Evolutionary conservation across 2,113 vertebrate genomes (phyloP), one percentile per base, ranked within the genome.

Genomic region (Mobula hypostoma): DNA sequence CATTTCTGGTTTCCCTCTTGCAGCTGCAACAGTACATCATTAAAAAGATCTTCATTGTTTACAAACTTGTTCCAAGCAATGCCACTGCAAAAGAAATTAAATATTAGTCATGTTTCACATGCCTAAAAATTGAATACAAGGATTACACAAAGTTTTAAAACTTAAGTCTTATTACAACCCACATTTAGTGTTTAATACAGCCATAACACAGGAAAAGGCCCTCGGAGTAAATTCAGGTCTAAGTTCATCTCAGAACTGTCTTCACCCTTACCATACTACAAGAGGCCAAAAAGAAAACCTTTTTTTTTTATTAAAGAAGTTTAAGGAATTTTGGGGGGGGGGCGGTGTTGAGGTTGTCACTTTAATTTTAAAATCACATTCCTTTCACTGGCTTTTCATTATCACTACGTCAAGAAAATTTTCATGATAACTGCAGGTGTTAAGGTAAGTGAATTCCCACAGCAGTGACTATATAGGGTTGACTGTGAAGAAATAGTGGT

Each of bases 41-140:
- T 97, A 56, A 99, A 96, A 94, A 96, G 94, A 92, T 99, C 97
- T 66, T 96, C 96, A 0, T 96, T 97, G 94, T 98, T 98, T 94
- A 99, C 96, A 96, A 99, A 99, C 94, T 99, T 98, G 94, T 97
- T 98, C 99, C 99, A 99, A 95, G 97, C 96, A 77, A 97, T 97
- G 6, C 98, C 98, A 95, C 99, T 99, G 29, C 36, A 56, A 32
- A 61, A 79, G 48, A 94, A 94, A 87, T 72, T 36, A 92, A 56
- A 56, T 56, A 90, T 90, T 66, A 63, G 83, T 87, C 80, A 90
- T n/a, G 9, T n/a, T 74, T 14, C 76, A 48, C 40, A 70, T n/a
- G 29, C 40, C 6, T 21, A 90, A 17, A 17, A 90, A 68, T 15
- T 90, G 17, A 85, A 85, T 58, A 24, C 82, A 85, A 24, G 36